Evolutionary conservation across 2,113 vertebrate species (phyloP).

Genomic region (Butorides virescens): DNA sequence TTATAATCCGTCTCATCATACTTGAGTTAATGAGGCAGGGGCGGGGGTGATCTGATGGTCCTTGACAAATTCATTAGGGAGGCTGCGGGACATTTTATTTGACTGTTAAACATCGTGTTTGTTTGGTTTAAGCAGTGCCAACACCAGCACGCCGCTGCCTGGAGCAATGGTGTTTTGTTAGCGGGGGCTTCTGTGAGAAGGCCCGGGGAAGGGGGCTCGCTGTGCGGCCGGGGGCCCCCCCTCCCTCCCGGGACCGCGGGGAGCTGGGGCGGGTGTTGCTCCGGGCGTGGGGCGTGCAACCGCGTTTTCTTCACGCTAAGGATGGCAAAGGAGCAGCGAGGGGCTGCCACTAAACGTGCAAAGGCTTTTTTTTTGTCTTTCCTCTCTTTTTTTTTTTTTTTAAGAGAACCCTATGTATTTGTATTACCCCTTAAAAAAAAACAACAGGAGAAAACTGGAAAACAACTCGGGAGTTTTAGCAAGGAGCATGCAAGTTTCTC

Average conservation of each 20-base stretch:
- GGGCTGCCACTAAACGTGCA: not conserved
- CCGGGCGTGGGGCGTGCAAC: not conserved
- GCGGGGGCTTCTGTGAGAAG: slow-evolving; percentile 19
- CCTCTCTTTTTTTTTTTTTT: too few species aligned
- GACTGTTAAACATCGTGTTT: slow-evolving; percentile 81
- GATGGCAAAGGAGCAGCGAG: not conserved
- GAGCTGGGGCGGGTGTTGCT: not conserved
- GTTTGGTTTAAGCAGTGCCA: slow-evolving; percentile 78
- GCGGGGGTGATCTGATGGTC: slow-evolving; percentile 77
- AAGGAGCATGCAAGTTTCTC: not conserved
- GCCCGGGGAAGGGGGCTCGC: not conserved
- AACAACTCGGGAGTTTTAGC: not conserved
- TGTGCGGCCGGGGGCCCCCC: not conserved
- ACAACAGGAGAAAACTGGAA: not conserved
- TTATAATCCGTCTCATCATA: slow-evolving; percentile 82
- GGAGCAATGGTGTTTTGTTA: slow-evolving; percentile 55
- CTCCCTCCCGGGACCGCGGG: not conserved
- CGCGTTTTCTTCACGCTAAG: not conserved
- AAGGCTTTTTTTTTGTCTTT: not conserved
- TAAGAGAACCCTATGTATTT: fast-evolving
- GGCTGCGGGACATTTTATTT: slow-evolving; percentile 80
- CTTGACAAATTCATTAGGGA: slow-evolving; percentile 86
- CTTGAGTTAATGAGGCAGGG: slow-evolving; percentile 84
- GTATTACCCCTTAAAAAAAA: not conserved
- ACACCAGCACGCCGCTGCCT: slow-evolving; percentile 71